Evolutionary conservation across 2,888 invertebrate genomes (phyloP).

Genomic region (Idaea straminata): DNA sequence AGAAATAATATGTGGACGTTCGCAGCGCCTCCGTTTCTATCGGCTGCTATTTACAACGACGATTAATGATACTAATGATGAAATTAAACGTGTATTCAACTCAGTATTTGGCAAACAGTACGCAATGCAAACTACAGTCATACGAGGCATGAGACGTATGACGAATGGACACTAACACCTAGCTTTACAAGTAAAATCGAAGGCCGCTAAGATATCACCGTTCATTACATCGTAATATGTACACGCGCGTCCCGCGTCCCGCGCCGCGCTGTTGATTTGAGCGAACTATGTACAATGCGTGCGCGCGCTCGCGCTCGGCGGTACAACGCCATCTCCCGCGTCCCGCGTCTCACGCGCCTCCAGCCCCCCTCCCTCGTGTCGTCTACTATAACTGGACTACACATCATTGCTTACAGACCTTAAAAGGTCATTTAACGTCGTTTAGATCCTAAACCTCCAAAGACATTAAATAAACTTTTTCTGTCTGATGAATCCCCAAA

Average conservation of each 20-base stretch:
- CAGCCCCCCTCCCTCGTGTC: not conserved
- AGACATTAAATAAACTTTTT: not conserved
- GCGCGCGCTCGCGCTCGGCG: slow-evolving; percentile 22
- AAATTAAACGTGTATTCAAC: slow-evolving; percentile 58
- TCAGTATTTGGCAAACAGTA: slow-evolving; percentile 72
- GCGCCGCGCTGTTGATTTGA: slow-evolving; percentile 40
- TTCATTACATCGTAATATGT: slow-evolving; percentile 74
- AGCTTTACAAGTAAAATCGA: slow-evolving; percentile 79
- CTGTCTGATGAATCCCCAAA: not conserved
- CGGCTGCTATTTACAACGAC: slow-evolving; percentile 64
- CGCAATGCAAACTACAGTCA: slow-evolving; percentile 50
- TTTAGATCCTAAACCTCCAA: too few species aligned
- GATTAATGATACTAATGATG: slow-evolving; percentile 53
- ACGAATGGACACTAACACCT: slow-evolving; percentile 64
- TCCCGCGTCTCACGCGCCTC: not conserved
- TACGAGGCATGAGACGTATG: slow-evolving; percentile 45
- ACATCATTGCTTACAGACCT: not conserved
- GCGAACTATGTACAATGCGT: slow-evolving; percentile 58
- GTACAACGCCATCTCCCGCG: not conserved
- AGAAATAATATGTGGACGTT: slow-evolving; percentile 36
- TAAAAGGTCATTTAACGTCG: too few species aligned
- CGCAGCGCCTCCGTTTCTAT: slow-evolving; percentile 45
- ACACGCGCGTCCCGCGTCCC: slow-evolving; percentile 48
- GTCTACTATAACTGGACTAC: not conserved
- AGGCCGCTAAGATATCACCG: slow-evolving; percentile 80